Conservation (phyloP, 2,113 vertebrate genomes). For the Dasyprocta punctata region DNA sequence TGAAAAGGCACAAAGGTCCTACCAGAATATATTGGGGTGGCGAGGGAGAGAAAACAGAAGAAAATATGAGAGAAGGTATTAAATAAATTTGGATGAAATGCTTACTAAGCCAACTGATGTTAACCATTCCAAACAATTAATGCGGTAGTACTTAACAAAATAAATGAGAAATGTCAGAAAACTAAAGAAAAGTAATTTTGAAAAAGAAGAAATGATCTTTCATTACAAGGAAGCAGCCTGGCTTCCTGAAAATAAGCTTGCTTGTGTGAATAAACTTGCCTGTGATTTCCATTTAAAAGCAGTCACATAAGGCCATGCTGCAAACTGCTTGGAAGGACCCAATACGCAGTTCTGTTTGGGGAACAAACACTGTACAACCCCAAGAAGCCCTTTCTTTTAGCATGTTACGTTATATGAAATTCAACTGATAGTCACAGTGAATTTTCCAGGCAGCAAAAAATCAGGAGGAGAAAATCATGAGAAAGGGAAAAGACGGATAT, state of each 20-base stretch:
- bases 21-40: not conserved
- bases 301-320: not conserved
- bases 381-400: not conserved
- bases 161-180: not conserved
- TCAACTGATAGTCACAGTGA: not conserved
- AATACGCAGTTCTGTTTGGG: not conserved
- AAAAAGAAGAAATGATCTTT: not conserved
- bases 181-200: not conserved
- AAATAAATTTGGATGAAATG: constrained; percentile 22
- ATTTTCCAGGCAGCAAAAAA: not conserved
- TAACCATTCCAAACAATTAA: not conserved
- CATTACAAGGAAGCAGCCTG: not conserved
- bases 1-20: not conserved
- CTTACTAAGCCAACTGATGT: not conserved
- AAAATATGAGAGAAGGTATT: not conserved
- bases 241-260: not conserved
- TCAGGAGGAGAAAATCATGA: not conserved
- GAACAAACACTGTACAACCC: not conserved
- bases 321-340: not conserved
- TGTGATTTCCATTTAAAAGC: not conserved
- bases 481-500: not conserved
- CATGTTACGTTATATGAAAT: not conserved
- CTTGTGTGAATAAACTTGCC: not conserved
- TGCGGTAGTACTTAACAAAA: not conserved
- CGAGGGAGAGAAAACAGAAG: not conserved